Base-by-base conservation (phyloP, 2,888 invertebrate species). In the Atrina japonica region DNA sequence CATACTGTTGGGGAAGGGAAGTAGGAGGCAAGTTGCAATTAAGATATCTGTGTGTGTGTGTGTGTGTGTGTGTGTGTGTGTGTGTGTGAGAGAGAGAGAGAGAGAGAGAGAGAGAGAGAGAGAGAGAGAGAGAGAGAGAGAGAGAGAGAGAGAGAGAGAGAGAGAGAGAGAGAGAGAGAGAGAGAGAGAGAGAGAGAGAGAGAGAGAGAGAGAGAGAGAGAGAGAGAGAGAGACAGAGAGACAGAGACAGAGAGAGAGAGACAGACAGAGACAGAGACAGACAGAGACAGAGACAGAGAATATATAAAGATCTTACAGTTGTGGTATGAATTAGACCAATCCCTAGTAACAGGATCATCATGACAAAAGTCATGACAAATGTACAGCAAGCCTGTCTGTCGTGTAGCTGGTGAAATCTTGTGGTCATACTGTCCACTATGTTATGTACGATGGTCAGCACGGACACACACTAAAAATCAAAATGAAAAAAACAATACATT, bases 391-490 rank as follows among this genome's bases (percentile, higher is more conserved):
- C 72, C 58, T 76, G 76, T 55, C 77, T 81, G 55, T 83, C 81
- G 29, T 80, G 77, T 29, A 84, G 78, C 25, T 77, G 76, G 43
- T 80, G 79, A 23, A 77, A 76, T 76, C 84, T 82, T 18, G 70
- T 76, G 23, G 81, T 77, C 61, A 86, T 49, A 5, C 80, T 79
- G 43, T 85, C 85, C 55, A 84, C 81, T 14, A 85, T 73, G 72
- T 86, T 86, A 72, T 86, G 85, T 23, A 85, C 80, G 18, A 86
- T 83, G 1, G 84, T 85, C 61, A 86, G 79, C 73, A 83, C 81
- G 6, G 83, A 81, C 23, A 86, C 75, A 47, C 84, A 81, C 86
- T 86, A 75, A 1, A 76, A 77, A 21, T 29, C 3, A 27, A 53
- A 35, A 27, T 25, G 53, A 14, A 9, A 35, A 35, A 35, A 35